Evolutionary conservation across 1,140 invertebrate genomes (phyloP).

Genomic region (Caenorhabditis inopinata): DNA sequence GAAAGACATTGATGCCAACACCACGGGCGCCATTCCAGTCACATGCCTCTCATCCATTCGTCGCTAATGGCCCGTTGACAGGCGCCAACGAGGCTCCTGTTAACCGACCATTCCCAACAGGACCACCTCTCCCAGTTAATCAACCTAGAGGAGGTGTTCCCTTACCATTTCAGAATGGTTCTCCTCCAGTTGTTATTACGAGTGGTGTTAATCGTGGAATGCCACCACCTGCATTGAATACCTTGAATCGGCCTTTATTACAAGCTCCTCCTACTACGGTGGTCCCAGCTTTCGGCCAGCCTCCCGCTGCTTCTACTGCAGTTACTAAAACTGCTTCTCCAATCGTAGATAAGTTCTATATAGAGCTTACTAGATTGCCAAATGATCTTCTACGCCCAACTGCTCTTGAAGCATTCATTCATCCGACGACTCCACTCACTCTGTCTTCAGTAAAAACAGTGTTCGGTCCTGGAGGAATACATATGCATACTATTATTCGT

Average conservation of each 20-base stretch:
- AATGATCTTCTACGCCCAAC: conserved; percentile 39
- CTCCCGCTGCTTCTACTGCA: not conserved
- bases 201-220: no score
- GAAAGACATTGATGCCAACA: not conserved
- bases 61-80: not conserved
- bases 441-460: conserved; percentile 42
- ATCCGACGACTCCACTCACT: conserved; percentile 37
- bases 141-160: not conserved
- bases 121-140: not conserved
- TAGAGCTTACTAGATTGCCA: conserved; percentile 42
- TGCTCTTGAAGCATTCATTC: conserved; percentile 39
- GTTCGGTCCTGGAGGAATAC: conserved; percentile 31
- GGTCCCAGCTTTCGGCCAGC: not conserved
- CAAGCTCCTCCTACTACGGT: not conserved
- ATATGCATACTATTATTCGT: conserved; percentile 41
- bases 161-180: not conserved
- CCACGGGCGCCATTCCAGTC: conserved; percentile 69
- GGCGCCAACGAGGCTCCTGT: not conserved
- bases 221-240: not conserved
- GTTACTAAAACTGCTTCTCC: not conserved
- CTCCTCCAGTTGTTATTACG: not conserved
- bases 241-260: not conserved
- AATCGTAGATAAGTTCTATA: not conserved
- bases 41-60: not conserved
- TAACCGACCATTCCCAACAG: not conserved